A percentile compares a stretch with the other conserved stretches of the same genome.
phyloP scores from a whole-genome alignment of 2,113 vertebrate genomes.

The Erpornis zantholeuca region DNA sequence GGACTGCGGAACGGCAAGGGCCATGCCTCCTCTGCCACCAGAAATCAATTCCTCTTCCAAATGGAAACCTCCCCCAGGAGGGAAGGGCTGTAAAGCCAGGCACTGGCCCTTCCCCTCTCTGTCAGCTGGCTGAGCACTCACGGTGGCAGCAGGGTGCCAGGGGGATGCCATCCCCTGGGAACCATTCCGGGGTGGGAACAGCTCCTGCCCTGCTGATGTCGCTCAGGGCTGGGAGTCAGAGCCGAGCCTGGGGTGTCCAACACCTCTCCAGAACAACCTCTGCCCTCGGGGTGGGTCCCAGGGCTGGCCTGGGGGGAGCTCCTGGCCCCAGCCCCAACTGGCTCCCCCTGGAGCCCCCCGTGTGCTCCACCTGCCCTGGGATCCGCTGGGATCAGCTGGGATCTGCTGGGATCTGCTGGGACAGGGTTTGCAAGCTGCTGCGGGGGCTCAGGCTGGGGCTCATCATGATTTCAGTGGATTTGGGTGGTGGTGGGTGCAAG shows the following conservation, averaged over 20 bases:
- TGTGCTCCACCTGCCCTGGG: not conserved
- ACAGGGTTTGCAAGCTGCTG: not conserved
- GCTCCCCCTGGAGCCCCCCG: fast-evolving
- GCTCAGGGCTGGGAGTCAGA: not conserved
- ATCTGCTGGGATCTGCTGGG: fast-evolving
- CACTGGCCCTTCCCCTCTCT: not conserved
- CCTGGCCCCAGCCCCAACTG: fast-evolving
- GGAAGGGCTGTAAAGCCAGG: not conserved
- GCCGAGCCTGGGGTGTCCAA: not conserved
- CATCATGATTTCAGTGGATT: not conserved
- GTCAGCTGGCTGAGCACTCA: not conserved
- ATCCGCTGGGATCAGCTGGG: fast-evolving
- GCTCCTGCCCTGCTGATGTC: not conserved
- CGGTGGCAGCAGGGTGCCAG: fast-evolving
- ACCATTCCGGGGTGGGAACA: fast-evolving
- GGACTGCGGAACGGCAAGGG: not conserved
- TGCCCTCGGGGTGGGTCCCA: not conserved
- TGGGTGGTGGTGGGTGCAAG: not conserved
- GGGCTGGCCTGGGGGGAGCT: too few species aligned
- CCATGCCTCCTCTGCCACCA: not conserved
- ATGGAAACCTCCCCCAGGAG: not conserved
- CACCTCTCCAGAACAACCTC: fast-evolving
- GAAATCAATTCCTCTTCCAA: not conserved
- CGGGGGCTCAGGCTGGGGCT: not conserved
- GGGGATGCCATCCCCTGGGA: not conserved